Base-by-base conservation (phyloP, 2,113 vertebrate genomes). In the Leptodactylus fuscus region DNA sequence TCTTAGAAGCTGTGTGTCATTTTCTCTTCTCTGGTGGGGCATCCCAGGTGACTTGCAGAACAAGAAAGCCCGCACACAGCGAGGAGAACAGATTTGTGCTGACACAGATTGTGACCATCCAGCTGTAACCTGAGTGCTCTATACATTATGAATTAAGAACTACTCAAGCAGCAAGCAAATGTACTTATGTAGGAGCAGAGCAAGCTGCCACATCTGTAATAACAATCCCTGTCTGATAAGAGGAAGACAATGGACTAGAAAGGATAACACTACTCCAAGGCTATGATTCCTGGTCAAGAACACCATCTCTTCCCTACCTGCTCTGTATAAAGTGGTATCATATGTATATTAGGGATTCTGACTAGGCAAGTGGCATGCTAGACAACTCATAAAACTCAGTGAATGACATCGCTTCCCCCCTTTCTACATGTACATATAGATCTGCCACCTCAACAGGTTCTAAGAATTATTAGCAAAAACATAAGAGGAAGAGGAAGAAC, bases 31-130 rank as follows among this genome's bases (percentile, higher is more conserved):
- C 16, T 51, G 53, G 70, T 85, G 74, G 60, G 58, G 73, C 44
- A 34, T 78, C 83, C 48, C 74, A 79, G 83, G 74, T 78, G 83
- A 36, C 60, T 53, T 12, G 44, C 74, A 49, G 74, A 53, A 78
- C 44, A 27, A 34, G 46, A 16, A 67, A 24, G 49, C 32, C 44
- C 34, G 9, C 44, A 70, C 75, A 70, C n/a, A 67, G 46, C n/a
- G 13, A 34, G 27, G 60, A 67, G 44, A 70, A 62, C 83, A 85
- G 83, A 85, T 85, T 85, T 85, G 46, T 85, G 83, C 83, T 85
- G 83, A 85, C 83, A 85, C 74, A 85, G 83, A 85, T 69, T 79
- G 75, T 69, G 74, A 83, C 44, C 74, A 85, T 16, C 83, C 60
- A 53, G 74, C 74, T 78, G 41, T 70, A 67, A 79, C 83, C 75